Base-by-base conservation (phyloP, 2,797 vertebrate genomes). In the Decapterus maruadsi region DNA sequence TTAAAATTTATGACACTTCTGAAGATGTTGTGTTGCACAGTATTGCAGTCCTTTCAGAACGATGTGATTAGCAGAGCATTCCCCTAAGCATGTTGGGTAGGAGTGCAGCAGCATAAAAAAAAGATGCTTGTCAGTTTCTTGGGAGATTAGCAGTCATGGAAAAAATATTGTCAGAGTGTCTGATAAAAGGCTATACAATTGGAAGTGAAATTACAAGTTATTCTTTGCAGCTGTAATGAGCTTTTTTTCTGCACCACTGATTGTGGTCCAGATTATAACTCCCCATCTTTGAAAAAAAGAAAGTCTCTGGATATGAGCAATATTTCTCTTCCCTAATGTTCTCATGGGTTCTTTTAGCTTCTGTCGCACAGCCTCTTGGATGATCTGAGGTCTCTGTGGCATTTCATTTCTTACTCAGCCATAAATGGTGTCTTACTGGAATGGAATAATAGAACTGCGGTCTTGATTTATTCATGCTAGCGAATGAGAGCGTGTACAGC, bases 381-480 rank as follows among this genome's bases (percentile, higher is more conserved):
- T 82, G 86, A 90, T 89, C 78, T 70, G 61, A 78, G 77, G 83
- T 90, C 93, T 92, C 89, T 48, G 75, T 89, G 88, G 88, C 87
- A 92, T 91, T 91, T 87, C 72, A 87, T 88, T 91, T 91, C 68
- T 77, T 86, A 83, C 77, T 86, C 82, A 86, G 80, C 84, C 86
- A 75, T 87, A 86, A 90, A 90, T 82, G 80, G 80, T 89, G 73
- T 89, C 92, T 89, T 80, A 73, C 84, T 78, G 76, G 71, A 78
- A 84, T 78, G 81, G 80, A 90, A 89, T 87, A 92, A 92, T 81
- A 87, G 63, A 92, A 84, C 60, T 68, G 75, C 42, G 36, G 55
- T 70, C 56, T 77, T 91, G 83, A 91, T 90, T 93, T 92, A 93
- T 92, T 94, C 81, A 92, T 93, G 81, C 75, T 68, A 77, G 75